Conservation (phyloP, 2,113 vertebrate genomes). For the Microtus pennsylvanicus region DNA sequence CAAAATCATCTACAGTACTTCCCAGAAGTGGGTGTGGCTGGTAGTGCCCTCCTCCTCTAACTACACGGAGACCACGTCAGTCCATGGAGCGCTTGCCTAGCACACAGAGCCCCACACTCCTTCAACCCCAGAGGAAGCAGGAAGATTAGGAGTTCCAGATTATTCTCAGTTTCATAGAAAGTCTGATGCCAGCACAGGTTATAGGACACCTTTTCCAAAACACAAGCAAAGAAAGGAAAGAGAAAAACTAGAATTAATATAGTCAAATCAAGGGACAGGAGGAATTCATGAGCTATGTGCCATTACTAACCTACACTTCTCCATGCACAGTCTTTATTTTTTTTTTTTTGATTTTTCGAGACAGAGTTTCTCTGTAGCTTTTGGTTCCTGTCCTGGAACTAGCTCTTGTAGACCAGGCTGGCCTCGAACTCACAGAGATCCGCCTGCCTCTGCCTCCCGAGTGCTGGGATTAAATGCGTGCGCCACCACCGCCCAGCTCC, state of each 20-base stretch:
- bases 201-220: background rate
- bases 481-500: too few species aligned
- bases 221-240: background rate
- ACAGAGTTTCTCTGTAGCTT: too few species aligned
- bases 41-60: too few species aligned
- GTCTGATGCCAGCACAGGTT: background rate
- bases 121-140: background rate
- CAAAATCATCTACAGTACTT: background rate
- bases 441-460: too few species aligned
- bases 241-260: background rate
- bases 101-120: background rate
- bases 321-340: background rate
- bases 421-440: too few species aligned
- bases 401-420: too few species aligned
- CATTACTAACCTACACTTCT: background rate
- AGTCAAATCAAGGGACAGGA: background rate
- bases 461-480: too few species aligned
- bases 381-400: too few species aligned
- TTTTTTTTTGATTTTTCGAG: too few species aligned
- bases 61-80: rapidly evolving
- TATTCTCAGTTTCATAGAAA: background rate
- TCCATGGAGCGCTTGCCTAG: too few species aligned
- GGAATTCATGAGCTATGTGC: rapidly evolving
- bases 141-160: background rate
- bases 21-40: background rate